Evolutionary conservation across 2,113 vertebrate genomes (phyloP), one percentile per base, ranked within the genome.

Genomic region (Dromas ardeola): DNA sequence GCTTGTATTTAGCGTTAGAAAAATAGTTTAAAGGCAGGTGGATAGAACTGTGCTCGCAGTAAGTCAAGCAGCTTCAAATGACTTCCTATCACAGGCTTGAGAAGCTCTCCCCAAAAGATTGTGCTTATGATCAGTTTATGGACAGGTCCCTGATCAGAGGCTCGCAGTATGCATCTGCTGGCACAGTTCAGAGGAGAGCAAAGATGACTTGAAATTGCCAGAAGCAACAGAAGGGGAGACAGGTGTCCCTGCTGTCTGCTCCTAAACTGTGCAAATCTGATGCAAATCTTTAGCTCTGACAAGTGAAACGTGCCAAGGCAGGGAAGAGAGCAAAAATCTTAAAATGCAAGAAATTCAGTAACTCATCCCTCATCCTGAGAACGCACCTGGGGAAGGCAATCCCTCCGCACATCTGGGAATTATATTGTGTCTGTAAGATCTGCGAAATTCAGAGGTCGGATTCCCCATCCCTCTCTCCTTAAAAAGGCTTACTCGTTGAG

Each of bases 171-270:
- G 73, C 62, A 80, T 89, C 82, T 91, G 74, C 13, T 92, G 81
- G 89, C 89, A 92, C 80, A 73, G 73, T 58, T 84, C 93, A 94
- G 74, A 89, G 55, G 83, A 92, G 87, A 95, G 88, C 84, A 66
- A 90, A 93, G 91, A 90, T 76, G 80, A 85, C 77, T 89, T 91
- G 79, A 89, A 93, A 90, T 65, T 95, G 87, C 83, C 95, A 96
- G 88, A 91, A 95, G 92, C 90, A 96, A 79, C 90, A 96, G 88
- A 92, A 91, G 85, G 81, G 67, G 52, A 91, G 58, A 77, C 67
- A 91, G 78, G 93, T 81, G 42, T 93, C 88, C 76, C 86, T 95
- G 86, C 92, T 96, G 95, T 93, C 92, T 92, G 76, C 92, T 95
- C 92, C 94, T 81, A 84, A 97, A 92, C 77, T 83, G 49, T 91